A percentile compares a stretch with the other conserved stretches of the same genome.
Conservation (phyloP, 2,113 vertebrate species). For the Taxidea taxus region DNA sequence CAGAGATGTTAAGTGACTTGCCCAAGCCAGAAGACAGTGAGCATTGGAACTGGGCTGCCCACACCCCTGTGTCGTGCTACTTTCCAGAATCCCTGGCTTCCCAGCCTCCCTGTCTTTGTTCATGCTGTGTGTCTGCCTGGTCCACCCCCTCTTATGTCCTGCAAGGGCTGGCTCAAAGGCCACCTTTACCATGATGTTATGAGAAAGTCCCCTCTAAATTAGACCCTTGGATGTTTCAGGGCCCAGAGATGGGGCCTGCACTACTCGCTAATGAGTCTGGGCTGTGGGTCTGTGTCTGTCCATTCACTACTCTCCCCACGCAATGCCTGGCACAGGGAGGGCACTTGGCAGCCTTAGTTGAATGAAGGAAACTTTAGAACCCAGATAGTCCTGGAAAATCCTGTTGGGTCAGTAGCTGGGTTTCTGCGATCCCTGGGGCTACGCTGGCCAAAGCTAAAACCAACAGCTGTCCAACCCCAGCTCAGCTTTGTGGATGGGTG, state of each 20-base stretch:
- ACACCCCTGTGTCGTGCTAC: rapidly evolving
- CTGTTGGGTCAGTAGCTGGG: background rate
- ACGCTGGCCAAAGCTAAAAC: background rate
- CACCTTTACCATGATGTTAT: background rate
- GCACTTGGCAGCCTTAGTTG: background rate
- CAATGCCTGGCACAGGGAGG: background rate
- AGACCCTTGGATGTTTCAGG: background rate
- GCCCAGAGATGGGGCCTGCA: background rate
- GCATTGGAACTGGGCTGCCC: background rate
- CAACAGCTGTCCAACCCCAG: background rate
- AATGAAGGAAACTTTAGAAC: background rate
- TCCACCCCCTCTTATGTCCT: background rate
- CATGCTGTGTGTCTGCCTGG: background rate
- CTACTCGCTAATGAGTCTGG: background rate
- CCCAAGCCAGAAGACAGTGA: background rate
- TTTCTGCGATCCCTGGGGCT: background rate
- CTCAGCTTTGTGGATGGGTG: background rate
- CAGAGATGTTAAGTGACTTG: background rate
- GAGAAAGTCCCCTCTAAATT: background rate
- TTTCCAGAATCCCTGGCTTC: rapidly evolving
- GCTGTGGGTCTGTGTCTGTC: background rate
- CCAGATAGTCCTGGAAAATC: background rate
- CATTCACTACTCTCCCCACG: rapidly evolving
- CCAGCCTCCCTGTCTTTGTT: background rate
- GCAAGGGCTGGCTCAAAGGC: background rate